Percentiles rank a stretch among this genome's conserved stretches.
phyloP scores from a whole-genome alignment of 2,113 vertebrate genomes.

The Oreochromis aureus region DNA sequence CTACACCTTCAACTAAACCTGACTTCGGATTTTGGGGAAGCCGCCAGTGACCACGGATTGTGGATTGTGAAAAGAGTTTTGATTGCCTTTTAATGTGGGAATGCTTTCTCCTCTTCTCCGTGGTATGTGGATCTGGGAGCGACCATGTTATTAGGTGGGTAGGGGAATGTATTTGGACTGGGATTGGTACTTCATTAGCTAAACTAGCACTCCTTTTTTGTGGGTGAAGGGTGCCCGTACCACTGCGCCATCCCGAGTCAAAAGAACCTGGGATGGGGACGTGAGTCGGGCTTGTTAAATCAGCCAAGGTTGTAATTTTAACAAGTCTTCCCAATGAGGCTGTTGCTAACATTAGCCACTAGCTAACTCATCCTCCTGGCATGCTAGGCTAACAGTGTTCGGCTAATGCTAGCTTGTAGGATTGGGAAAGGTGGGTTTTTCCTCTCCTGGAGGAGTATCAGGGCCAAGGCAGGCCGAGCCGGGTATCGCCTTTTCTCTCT shows the following conservation, averaged over 20 bases:
- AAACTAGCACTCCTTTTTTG: not conserved
- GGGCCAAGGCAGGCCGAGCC: constrained; percentile 11
- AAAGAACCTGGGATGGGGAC: not conserved
- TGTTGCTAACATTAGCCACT: constrained; percentile 24
- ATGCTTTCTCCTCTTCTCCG: constrained; percentile 65
- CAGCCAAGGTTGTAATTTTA: not conserved
- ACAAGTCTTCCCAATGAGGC: not conserved
- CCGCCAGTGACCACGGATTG: not conserved
- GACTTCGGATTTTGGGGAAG: not conserved
- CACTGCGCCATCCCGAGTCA: not conserved
- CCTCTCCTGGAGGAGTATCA: not conserved
- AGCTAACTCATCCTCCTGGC: constrained; percentile 21
- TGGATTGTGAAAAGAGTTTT: constrained; percentile 11
- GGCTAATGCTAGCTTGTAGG: constrained; percentile 35
- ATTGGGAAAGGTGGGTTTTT: not conserved
- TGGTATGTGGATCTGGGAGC: constrained; percentile 76
- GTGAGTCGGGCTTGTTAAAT: not conserved
- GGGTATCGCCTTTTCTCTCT: not conserved
- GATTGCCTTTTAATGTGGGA: constrained; percentile 37
- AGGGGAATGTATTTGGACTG: constrained; percentile 65
- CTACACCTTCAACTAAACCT: not conserved
- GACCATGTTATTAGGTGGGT: constrained; percentile 81
- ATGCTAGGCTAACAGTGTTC: constrained; percentile 44
- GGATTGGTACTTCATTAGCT: constrained; percentile 32
- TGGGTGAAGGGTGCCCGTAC: not conserved